Conservation (phyloP, 2,797 vertebrate species). For the Mormyrus proboscirostris region DNA sequence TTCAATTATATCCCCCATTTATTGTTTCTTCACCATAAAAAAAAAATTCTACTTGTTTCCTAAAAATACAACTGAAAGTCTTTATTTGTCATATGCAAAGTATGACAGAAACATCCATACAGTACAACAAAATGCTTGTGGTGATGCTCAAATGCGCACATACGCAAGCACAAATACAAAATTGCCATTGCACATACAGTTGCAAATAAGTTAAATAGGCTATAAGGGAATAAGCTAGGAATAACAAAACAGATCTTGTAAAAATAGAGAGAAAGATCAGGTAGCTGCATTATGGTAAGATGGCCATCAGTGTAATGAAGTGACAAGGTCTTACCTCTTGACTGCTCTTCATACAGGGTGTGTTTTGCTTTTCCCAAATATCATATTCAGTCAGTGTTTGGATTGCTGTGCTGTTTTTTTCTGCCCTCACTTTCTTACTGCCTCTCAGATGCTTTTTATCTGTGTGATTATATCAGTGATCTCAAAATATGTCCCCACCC, state of each 20-base stretch:
- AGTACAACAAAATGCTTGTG: background rate
- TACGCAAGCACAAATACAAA: background rate
- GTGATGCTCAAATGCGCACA: background rate
- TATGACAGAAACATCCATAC: background rate
- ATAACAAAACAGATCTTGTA: background rate
- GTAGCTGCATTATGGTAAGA: background rate
- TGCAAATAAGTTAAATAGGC: background rate
- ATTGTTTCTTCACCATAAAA: background rate
- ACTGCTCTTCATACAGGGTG: background rate
- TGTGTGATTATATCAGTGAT: conserved; percentile 26
- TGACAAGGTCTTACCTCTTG: background rate
- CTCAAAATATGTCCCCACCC: conserved; percentile 38
- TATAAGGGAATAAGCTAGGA: background rate
- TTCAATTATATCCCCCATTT: background rate
- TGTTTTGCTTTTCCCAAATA: background rate
- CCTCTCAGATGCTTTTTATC: conserved; percentile 17
- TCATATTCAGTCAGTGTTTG: background rate
- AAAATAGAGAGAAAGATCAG: background rate
- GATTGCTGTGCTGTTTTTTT: background rate
- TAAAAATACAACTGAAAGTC: background rate
- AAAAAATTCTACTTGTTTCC: background rate
- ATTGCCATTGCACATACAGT: background rate
- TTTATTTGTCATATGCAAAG: background rate
- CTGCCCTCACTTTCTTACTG: background rate
- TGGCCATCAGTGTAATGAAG: background rate